Base-by-base conservation (phyloP, 2,113 vertebrate species). In the Tinamus guttatus region DNA sequence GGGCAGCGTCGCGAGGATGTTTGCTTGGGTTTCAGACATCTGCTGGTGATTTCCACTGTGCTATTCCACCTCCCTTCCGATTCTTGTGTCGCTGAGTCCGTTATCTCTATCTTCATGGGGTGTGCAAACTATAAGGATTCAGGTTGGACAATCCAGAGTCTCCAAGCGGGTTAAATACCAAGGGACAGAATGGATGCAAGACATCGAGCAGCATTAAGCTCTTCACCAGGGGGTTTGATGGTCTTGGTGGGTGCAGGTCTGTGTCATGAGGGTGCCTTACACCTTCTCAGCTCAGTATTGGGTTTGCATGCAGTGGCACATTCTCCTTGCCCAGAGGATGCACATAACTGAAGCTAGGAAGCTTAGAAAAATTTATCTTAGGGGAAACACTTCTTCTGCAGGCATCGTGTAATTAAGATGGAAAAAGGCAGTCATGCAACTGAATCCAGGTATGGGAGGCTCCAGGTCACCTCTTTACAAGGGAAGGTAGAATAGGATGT, bases 141-240 rank as follows among this genome's bases (percentile, higher is more conserved):
- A 2, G 69, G 60, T 58, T 52, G 84, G 20, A 36, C 0, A 1
- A 6, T 28, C 58, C 0, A 0, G 27, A 5, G 32, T 6, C 22
- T 14, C 40, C 5, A 0, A 0, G 0, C 0, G 0, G 5, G 2
- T 7, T 20, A 36, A 52, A 15, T 30, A 25, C 32, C 38, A 27
- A n/a, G 38, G 73, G 38, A 13, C 34, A 8, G 81, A 41, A 1
- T 4, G 69, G 45, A 32, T 24, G 24, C 3, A 2, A 65, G 64
- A 32, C 13, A 2, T 1, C 7, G 25, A n/a, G 81, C 56, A n/a
- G 15, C 74, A 25, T 63, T 56, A 34, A 2, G 59, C 14, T 47
- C 16, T 45, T 60, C 18, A 2, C 30, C 1, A 4, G 47, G 58
- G 20, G 5, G 75, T 79, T 47, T 52, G 59, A 6, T 45, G 25